Evolutionary conservation across 2,113 vertebrate genomes (phyloP).

Genomic region (Clarias gariepinus): DNA sequence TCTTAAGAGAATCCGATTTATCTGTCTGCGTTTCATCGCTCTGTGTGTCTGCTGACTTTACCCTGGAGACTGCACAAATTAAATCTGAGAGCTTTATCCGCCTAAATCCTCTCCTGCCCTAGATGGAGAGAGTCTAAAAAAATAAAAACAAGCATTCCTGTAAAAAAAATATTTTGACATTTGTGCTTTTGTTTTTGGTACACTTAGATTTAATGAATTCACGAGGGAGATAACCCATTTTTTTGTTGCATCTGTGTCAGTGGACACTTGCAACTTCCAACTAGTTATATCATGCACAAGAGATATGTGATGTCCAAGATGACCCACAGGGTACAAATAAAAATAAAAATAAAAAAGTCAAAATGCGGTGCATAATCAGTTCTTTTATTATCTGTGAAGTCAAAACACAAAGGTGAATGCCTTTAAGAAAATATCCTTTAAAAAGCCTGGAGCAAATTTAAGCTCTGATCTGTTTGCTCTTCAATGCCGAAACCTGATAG

Average conservation of each 20-base stretch:
- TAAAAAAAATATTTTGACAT: no score
- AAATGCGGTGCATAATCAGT: neutral
- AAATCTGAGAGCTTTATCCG: constrained; percentile 70
- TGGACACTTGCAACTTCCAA: no score
- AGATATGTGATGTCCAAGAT: neutral
- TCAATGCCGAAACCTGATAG: constrained; percentile 55
- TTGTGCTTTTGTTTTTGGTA: neutral
- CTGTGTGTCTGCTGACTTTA: constrained; percentile 55
- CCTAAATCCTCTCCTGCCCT: constrained; percentile 73
- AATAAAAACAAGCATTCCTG: constrained; percentile 54
- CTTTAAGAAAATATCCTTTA: neutral
- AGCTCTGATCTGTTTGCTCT: constrained; percentile 56
- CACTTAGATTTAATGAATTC: constrained; percentile 23
- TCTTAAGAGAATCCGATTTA: neutral
- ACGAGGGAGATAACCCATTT: neutral
- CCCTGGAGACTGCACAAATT: constrained; percentile 60
- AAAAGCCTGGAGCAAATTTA: neutral
- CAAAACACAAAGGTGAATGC: neutral
- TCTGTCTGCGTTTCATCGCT: constrained; percentile 29
- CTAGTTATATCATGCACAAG: neutral
- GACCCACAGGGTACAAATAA: neutral
- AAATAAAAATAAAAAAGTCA: constrained; percentile 30
- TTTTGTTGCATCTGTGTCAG: neutral
- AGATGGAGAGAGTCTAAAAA: constrained; percentile 71
- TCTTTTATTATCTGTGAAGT: neutral